These are phyloP conservation scores for Brenthis hecate DNA, from an alignment of 2,888 invertebrate species.

Conservation along the genomic window DNA sequence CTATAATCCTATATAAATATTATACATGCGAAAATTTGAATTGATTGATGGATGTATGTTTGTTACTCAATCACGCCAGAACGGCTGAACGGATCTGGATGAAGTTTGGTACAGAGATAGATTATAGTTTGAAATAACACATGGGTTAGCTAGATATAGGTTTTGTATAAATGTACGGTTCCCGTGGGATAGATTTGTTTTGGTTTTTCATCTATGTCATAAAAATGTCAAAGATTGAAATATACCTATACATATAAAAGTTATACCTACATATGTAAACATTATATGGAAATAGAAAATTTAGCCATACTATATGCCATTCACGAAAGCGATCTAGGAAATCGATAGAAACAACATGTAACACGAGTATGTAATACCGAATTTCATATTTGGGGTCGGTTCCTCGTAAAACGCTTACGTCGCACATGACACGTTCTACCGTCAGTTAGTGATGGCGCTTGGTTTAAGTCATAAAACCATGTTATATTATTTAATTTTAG, in stretches of 20 bases:
- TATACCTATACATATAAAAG: not conserved
- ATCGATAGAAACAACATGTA: conserved; percentile 19
- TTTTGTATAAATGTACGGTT: no score
- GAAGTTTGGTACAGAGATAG: no score
- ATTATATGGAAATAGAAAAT: not conserved
- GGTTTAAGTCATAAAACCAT: conserved; percentile 4
- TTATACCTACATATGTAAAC: not conserved
- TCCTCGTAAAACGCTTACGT: conserved; percentile 59
- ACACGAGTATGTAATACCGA: conserved; percentile 28
- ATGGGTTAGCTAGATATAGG: no score
- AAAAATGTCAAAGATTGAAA: no score
- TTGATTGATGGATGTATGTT: no score
- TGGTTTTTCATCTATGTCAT: no score
- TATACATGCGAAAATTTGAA: no score
- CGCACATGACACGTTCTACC: conserved; percentile 47
- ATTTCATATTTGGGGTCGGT: conserved; percentile 54
- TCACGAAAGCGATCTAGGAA: conserved; percentile 18
- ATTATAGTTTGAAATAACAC: no score
- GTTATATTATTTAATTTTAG: not conserved
- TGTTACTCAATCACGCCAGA: no score
- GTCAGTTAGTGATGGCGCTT: conserved; percentile 1
- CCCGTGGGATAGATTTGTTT: no score
- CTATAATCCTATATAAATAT: no score
- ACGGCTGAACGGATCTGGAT: no score
- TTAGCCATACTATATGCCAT: conserved; percentile 7